Evolutionary conservation across 2,888 invertebrate species (phyloP).

Genomic region (Oscheius myriophilus): DNA sequence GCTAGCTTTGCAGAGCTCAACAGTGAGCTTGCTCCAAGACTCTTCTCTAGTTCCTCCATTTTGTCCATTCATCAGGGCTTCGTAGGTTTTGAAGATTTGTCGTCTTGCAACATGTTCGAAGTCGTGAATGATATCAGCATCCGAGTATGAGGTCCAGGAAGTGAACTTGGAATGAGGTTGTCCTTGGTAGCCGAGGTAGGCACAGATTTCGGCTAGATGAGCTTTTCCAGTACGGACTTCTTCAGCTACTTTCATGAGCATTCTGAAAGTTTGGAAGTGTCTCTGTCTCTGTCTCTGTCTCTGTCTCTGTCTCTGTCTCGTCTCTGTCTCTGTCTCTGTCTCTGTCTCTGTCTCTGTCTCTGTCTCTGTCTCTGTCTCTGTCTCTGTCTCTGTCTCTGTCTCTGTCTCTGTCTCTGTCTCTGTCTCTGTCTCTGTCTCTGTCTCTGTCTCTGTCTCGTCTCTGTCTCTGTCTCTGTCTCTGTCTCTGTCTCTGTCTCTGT

Average conservation of each 20-base stretch:
- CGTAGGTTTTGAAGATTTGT: conserved; percentile 60
- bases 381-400: neutral
- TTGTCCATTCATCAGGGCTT: conserved; percentile 46
- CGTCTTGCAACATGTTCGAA: conserved; percentile 65
- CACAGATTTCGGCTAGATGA: conserved; percentile 54
- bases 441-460: neutral
- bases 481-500: neutral
- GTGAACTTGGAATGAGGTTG: conserved; percentile 28
- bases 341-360: neutral
- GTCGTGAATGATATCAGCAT: conserved; percentile 54
- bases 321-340: no score
- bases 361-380: neutral
- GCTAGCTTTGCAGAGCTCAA: conserved; percentile 84
- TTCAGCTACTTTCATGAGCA: conserved; percentile 60
- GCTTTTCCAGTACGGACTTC: conserved; percentile 50
- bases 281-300: neutral
- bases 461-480: neutral
- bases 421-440: no score
- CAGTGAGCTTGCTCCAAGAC: conserved; percentile 87
- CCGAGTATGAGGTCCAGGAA: conserved; percentile 35
- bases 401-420: neutral
- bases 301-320: neutral
- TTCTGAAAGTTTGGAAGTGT: conserved; percentile 30
- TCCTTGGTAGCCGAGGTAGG: conserved; percentile 42
- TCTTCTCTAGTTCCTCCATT: conserved; percentile 78